These are phyloP conservation scores for Hypena proboscidalis DNA, from an alignment of 2,888 invertebrate species.

Conservation along the genomic window DNA sequence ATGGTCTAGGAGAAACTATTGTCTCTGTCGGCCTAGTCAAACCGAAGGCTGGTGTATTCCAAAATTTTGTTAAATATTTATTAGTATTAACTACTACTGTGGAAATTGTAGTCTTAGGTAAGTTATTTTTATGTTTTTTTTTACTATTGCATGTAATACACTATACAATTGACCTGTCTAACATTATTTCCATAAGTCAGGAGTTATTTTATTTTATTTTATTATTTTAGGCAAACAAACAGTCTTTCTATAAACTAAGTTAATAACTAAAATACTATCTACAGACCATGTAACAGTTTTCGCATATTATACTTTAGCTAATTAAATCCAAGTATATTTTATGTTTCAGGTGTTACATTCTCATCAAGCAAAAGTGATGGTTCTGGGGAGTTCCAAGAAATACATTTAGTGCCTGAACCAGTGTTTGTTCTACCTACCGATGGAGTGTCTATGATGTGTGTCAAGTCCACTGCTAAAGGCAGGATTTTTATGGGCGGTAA, in stretches of 20 bases:
- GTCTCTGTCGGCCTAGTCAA: slow-evolving; percentile 95
- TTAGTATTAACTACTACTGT: slow-evolving; percentile 97
- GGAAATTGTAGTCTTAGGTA: slow-evolving; percentile 95
- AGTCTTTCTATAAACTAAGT: no score
- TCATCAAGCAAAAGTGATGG: slow-evolving; percentile 77
- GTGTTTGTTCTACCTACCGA: slow-evolving; percentile 96
- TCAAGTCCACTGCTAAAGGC: slow-evolving; percentile 92
- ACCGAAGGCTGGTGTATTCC: slow-evolving; percentile 95
- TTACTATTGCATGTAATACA: not conserved
- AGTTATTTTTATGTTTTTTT: slow-evolving; percentile 58
- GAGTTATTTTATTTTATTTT: no score
- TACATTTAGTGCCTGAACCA: slow-evolving; percentile 97
- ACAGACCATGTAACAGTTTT: no score
- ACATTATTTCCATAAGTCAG: not conserved
- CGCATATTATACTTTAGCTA: no score
- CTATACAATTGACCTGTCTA: not conserved
- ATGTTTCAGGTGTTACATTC: slow-evolving; percentile 82
- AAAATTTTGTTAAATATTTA: slow-evolving; percentile 95
- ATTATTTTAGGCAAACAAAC: no score
- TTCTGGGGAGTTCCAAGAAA: slow-evolving; percentile 87
- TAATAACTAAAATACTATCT: no score
- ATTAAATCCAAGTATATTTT: not conserved
- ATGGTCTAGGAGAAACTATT: slow-evolving; percentile 97
- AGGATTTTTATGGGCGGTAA: slow-evolving; percentile 97
- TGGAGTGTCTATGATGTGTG: slow-evolving; percentile 92